Conservation (phyloP, 1,140 invertebrate genomes). For the Cydia fagiglandana region DNA sequence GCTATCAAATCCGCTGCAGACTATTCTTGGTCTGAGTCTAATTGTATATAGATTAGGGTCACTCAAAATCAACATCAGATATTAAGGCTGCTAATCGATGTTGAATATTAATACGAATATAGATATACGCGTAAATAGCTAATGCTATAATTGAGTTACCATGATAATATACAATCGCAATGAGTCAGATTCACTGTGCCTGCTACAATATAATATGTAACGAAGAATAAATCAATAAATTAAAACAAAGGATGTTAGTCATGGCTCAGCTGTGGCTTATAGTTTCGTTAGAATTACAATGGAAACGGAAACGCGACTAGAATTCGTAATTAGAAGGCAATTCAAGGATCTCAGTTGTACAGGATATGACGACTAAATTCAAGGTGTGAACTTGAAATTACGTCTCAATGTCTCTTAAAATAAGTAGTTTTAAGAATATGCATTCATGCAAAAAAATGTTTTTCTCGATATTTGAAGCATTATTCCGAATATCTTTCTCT, state of each 20-base stretch:
- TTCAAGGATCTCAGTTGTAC: not conserved
- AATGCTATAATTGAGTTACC: conserved; percentile 29
- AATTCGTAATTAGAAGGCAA: conserved; percentile 14
- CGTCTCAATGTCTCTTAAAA: too few relatives aligned
- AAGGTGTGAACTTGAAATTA: not conserved
- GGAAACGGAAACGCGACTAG: not conserved
- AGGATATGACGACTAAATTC: not conserved
- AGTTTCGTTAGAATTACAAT: not conserved
- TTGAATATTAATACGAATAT: too few relatives aligned
- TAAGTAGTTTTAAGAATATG: too few relatives aligned
- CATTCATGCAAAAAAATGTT: too few relatives aligned
- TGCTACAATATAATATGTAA: not conserved
- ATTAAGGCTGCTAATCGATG: too few relatives aligned
- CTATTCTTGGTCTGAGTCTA: too few relatives aligned
- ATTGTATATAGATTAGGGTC: too few relatives aligned
- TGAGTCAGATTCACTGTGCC: not conserved
- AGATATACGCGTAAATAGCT: not conserved
- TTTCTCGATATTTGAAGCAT: too few relatives aligned
- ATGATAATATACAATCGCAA: not conserved
- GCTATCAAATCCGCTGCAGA: too few relatives aligned
- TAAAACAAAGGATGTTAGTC: conserved; percentile 7
- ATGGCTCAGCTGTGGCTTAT: not conserved
- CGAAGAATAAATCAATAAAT: conserved; percentile 12
- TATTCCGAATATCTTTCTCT: too few relatives aligned
- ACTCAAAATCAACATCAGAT: too few relatives aligned